Conservation (phyloP, 1,140 invertebrate genomes). For the Euglossa dilemma region DNA sequence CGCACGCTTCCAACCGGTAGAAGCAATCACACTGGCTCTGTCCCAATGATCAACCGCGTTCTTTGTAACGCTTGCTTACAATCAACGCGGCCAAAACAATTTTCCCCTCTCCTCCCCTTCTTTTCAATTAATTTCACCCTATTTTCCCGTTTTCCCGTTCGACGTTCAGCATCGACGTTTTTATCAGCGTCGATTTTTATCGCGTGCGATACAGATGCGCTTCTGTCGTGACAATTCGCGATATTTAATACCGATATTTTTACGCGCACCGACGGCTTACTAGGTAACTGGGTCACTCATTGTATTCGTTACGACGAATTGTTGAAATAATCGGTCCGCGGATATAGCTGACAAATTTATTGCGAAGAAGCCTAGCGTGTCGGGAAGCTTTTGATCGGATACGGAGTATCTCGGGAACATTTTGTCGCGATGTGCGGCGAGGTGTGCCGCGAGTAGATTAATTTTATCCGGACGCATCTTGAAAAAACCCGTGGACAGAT, state of each 20-base stretch:
- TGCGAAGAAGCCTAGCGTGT: not conserved
- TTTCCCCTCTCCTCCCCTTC: not conserved
- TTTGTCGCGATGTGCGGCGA: not conserved
- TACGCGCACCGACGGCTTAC: not conserved
- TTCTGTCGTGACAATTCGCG: not conserved
- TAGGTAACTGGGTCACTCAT: constrained; percentile 40
- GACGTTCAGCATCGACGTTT: no score
- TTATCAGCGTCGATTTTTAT: not conserved
- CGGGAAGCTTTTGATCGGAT: not conserved
- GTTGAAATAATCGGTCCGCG: not conserved
- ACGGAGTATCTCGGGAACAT: not conserved
- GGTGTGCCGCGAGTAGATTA: not conserved
- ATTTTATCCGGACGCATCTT: not conserved
- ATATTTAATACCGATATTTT: not conserved
- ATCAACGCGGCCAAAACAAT: not conserved
- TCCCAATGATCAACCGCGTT: not conserved
- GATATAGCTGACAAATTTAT: not conserved
- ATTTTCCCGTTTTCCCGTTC: not conserved
- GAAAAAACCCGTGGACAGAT: no score
- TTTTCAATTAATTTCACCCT: not conserved
- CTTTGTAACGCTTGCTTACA: not conserved
- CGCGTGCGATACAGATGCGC: not conserved
- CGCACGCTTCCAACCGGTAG: not conserved
- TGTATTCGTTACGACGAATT: constrained; percentile 18
- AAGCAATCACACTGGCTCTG: not conserved